Evolutionary conservation across 1,140 invertebrate species (phyloP).

Genomic region (Panagrolaimus sp.): DNA sequence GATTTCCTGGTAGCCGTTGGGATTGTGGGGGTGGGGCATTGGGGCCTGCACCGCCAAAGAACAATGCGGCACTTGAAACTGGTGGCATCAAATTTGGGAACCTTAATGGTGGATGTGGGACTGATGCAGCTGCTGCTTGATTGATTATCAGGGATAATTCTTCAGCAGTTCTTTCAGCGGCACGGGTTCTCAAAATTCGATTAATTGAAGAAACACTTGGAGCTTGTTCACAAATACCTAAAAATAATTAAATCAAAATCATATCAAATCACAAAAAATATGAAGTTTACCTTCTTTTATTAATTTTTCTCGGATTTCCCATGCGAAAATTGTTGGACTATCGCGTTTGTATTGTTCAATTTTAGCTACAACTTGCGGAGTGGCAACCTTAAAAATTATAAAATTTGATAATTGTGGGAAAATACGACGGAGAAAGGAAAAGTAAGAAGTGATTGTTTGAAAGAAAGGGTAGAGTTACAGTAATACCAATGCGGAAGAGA

Average conservation of each 20-base stretch:
- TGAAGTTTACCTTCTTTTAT: slow-evolving; percentile 60
- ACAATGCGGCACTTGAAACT: background rate
- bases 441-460: background rate
- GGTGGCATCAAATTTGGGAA: background rate
- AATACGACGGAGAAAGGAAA: background rate
- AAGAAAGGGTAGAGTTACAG: background rate
- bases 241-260: slow-evolving; percentile 17
- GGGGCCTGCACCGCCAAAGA: background rate
- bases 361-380: slow-evolving; percentile 63
- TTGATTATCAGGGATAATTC: slow-evolving; percentile 50
- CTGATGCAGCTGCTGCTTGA: slow-evolving; percentile 31
- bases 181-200: slow-evolving; percentile 54
- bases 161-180: slow-evolving; percentile 58
- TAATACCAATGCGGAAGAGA: too few species aligned
- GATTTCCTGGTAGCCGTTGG: background rate
- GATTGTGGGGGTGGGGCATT: background rate
- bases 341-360: slow-evolving; percentile 65
- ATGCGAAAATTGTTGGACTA: slow-evolving; percentile 65
- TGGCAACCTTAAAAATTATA: slow-evolving; percentile 63
- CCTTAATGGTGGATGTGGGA: background rate
- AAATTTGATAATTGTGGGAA: background rate
- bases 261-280: slow-evolving; percentile 24
- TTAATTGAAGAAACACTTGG: slow-evolving; percentile 59
- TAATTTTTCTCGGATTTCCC: slow-evolving; percentile 65
- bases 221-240: slow-evolving; percentile 55